Evolutionary conservation across 1,140 invertebrate species (phyloP), one percentile per base, ranked within the genome.

Genomic region (Conus ventricosus): DNA sequence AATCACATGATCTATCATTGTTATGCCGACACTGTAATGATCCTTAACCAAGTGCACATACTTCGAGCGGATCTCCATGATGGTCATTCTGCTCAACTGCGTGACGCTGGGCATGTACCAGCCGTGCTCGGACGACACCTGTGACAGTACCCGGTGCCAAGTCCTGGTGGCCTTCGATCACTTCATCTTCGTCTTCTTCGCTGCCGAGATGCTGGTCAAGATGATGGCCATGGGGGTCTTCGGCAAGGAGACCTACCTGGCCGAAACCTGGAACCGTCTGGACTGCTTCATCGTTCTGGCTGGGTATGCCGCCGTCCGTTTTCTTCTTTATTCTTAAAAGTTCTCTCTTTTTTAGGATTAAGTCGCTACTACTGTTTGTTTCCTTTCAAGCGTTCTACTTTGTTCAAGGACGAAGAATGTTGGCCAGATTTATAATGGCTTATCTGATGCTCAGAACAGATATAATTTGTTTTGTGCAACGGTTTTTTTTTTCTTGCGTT

Each of bases 101-200:
- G 97, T 99, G 83, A 99, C 99, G 0, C 96, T 99, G 90, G 99
- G 99, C 76, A 99, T 99, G 99, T 99, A 99, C 95, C 98, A 99
- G 95, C 99, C 99, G 15, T 99, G 99, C 95, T 93, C 94, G 27
- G 98, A 99, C 94, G 96, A 97, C 90, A 91, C 94, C 51, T 99
- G 99, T 94, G 95, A 97, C 84, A 98, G 97, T 86, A 97, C 97
- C 94, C 96, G 99, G 93, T 99, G 99, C 96, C 97, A 97, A 95
- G 97, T 99, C 95, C 96, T 99, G 93, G 97, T 98, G 97, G 98
- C 98, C 93, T 98, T 99, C 95, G 99, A 99, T 95, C 98, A 99
- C 95, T 97, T 99, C 92, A 99, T 99, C 95, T 99, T 99, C 95
- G 97, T 97, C 87, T 99, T 99, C 96, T 99, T 99, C 96, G 97